Base-by-base conservation (phyloP, 2,888 invertebrate species). In the Idaea straminata region DNA sequence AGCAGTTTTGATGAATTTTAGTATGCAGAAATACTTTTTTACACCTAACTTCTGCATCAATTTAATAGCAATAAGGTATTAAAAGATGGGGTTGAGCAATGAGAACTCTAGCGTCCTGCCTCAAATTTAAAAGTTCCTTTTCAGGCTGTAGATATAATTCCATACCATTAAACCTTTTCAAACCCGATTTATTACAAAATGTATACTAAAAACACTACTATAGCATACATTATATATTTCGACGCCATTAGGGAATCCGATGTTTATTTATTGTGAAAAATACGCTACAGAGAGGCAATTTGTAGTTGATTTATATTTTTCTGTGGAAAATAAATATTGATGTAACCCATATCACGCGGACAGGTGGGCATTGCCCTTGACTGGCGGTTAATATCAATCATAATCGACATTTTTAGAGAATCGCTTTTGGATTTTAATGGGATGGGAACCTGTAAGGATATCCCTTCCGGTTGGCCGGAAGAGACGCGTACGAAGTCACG, bases 271-370 rank as follows among this genome's bases (percentile, higher is more conserved):
- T 66, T 61, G 64, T 61, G 35, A 15, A 25, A 10, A 47, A 62
- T 59, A 15, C 57, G 63, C 62, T 62, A 62, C 63, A 4, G 61
- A 59, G 62, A 63, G 59, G 61, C 66, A 66, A 62, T 69, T 66
- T 69, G 62, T 66, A 61, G 63, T 62, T 66, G 69, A 69, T 66
- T 69, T 69, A 69, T 61, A 61, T n/a, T n/a, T 62, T 58, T 62
- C 4, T 34, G 47, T 34, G 57, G 15, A 69, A 66, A 62, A 65
- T 66, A 68, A 64, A 58, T 59, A 62, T 65, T 62, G 38, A 58
- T 58, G 6, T 16, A 25, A 59, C 15, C 34, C 59, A 59, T 34
- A 25, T 63, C 58, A 61, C 59, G 59, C 59, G 57, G 64, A 68
- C 62, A 65, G 63, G 63, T 65, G 66, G 16, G 16, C 13, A 59